These are phyloP conservation scores for Petaurus breviceps DNA, from an alignment of 2,113 vertebrate genomes.

Conservation along the genomic window DNA sequence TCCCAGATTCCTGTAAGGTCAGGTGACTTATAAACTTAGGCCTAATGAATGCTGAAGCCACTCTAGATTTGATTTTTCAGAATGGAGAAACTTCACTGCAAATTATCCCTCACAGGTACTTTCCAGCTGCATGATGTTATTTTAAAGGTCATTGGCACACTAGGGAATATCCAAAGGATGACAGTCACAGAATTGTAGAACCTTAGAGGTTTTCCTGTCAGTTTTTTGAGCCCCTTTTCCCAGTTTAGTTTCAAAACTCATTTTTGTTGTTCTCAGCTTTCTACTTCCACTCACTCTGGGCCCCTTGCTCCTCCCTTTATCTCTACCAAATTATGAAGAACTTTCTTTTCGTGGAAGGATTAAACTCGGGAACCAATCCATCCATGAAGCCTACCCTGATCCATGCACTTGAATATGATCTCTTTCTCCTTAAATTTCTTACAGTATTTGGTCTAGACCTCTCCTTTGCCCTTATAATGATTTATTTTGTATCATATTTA, in stretches of 20 bases:
- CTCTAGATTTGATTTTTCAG: too few species aligned
- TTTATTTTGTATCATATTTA: neutral
- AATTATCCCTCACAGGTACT: neutral
- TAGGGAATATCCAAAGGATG: neutral
- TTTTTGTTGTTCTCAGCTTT: neutral
- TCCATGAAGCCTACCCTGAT: neutral
- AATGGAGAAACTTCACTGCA: too few species aligned
- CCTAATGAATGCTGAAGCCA: too few species aligned
- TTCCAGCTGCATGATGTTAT: neutral
- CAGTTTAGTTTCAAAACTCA: neutral
- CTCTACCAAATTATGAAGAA: neutral
- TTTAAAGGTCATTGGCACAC: neutral
- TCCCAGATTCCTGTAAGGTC: too few species aligned
- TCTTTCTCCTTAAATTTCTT: neutral
- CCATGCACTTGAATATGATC: neutral
- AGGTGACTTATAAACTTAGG: too few species aligned
- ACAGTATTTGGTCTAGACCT: neutral
- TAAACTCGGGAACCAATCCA: neutral
- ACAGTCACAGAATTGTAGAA: neutral
- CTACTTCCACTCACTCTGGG: neutral
- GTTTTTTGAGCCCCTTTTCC: neutral
- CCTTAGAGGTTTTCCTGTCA: neutral
- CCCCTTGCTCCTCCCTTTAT: neutral
- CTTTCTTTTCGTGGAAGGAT: neutral
- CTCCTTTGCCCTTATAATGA: neutral